Percentiles rank a stretch among this genome's conserved stretches.
Conservation (phyloP, 1,140 invertebrate genomes). For the Dreissena rostriformis region DNA sequence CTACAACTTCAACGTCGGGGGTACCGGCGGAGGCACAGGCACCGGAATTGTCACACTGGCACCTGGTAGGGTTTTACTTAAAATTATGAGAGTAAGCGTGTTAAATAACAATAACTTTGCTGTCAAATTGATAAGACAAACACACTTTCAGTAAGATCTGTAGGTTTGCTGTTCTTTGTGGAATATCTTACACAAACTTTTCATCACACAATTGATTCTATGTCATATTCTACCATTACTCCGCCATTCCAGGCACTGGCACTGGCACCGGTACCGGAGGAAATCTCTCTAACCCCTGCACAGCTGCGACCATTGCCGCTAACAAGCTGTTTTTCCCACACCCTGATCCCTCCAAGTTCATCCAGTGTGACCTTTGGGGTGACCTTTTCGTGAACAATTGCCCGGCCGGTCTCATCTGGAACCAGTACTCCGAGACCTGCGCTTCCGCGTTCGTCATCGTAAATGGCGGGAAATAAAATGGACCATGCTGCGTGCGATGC, state of each 20-base stretch:
- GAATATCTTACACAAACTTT: no score
- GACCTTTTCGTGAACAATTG: conserved; percentile 60
- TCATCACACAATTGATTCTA: no score
- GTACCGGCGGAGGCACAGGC: neutral
- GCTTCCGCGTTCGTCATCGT: conserved; percentile 54
- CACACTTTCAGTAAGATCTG: no score
- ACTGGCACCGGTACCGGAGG: conserved; percentile 1
- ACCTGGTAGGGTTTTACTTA: neutral
- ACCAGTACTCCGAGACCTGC: conserved; percentile 60
- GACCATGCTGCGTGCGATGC: neutral
- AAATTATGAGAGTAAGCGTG: no score
- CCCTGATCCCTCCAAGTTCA: conserved; percentile 64
- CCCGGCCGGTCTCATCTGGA: conserved; percentile 64
- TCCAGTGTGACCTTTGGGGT: conserved; percentile 65
- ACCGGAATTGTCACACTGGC: neutral
- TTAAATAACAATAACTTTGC: no score
- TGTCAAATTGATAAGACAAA: no score
- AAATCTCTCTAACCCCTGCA: conserved; percentile 58
- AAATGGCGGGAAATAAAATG: neutral
- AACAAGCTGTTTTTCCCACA: conserved; percentile 67
- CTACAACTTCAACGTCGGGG: conserved; percentile 32
- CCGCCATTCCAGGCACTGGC: neutral
- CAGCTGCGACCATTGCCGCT: conserved; percentile 44
- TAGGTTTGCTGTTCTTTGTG: no score
- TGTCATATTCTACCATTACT: no score